A percentile compares a stretch with the other conserved stretches of the same genome.
Conservation (phyloP, 2,797 vertebrate species). For the Momotus momota region DNA sequence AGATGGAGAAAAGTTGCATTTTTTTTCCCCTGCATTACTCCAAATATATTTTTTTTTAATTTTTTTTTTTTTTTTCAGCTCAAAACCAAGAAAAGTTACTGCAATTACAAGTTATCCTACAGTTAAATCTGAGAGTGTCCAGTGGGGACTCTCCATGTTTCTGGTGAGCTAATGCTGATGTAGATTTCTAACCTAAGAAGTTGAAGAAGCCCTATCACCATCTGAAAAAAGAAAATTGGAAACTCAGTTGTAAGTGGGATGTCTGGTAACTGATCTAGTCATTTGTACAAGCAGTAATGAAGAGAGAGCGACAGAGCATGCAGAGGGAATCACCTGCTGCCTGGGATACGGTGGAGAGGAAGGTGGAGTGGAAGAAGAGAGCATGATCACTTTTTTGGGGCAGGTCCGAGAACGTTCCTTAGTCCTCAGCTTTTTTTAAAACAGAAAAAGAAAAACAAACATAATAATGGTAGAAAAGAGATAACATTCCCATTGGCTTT, state of each 20-base stretch:
- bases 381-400: conserved; percentile 98
- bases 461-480: conserved; percentile 17
- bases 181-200: not conserved
- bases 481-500: not conserved
- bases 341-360: conserved; percentile 64
- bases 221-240: not conserved
- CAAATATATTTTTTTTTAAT: not conserved
- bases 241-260: not conserved
- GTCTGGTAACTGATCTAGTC: not conserved
- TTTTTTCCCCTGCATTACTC: not conserved
- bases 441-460: conserved; percentile 61
- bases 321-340: conserved; percentile 83
- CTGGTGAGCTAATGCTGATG: not conserved
- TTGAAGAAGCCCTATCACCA: not conserved
- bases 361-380: conserved; percentile 81
- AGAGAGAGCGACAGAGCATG: conserved; percentile 73
- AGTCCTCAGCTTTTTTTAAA: conserved; percentile 78
- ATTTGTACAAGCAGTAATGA: conserved; percentile 48
- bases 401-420: conserved; percentile 89
- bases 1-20: not conserved
- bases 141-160: not conserved
- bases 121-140: not conserved
- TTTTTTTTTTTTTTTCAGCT: not conserved
- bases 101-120: not conserved
- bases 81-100: not conserved